Evolutionary conservation across 2,888 invertebrate genomes (phyloP).

Genomic region (Conops quadrifasciatus): DNA sequence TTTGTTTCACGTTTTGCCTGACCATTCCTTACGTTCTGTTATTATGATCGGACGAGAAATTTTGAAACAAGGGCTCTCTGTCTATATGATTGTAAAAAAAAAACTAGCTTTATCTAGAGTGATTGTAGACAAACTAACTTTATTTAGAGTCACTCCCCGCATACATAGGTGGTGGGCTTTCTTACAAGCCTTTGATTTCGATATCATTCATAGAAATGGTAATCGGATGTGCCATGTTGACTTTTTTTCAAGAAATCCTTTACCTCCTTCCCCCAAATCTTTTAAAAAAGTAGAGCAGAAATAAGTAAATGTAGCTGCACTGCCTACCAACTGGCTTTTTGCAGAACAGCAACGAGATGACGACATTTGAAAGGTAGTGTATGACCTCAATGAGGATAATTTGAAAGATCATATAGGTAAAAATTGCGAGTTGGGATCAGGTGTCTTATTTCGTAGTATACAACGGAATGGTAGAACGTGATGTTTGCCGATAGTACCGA

Average conservation of each 20-base stretch:
- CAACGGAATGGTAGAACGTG: conserved; percentile 40
- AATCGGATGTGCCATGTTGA: conserved; percentile 36
- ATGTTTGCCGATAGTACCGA: conserved; percentile 40
- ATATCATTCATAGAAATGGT: conserved; percentile 35
- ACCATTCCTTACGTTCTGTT: too few species aligned
- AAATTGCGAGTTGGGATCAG: conserved; percentile 5
- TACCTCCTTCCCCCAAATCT: not conserved
- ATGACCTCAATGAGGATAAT: not conserved
- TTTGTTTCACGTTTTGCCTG: too few species aligned
- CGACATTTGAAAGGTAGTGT: not conserved
- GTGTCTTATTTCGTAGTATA: conserved; percentile 37
- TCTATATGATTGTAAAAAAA: conserved; percentile 41
- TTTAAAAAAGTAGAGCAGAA: conserved; percentile 10
- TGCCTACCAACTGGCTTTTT: conserved; percentile 16
- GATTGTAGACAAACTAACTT: too few species aligned
- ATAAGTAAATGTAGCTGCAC: conserved; percentile 20
- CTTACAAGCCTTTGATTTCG: conserved; percentile 38
- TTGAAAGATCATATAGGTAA: not conserved
- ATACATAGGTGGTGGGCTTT: conserved; percentile 40
- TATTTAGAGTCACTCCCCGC: conserved; percentile 38
- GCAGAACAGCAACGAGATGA: conserved; percentile 28
- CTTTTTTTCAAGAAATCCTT: conserved; percentile 27
- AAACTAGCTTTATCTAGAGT: conserved; percentile 39
- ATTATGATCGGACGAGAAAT: too few species aligned
- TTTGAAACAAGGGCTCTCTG: conserved; percentile 38